These are phyloP conservation scores for Pelodytes ibericus DNA, from an alignment of 2,797 vertebrate species.

Conservation along the genomic window DNA sequence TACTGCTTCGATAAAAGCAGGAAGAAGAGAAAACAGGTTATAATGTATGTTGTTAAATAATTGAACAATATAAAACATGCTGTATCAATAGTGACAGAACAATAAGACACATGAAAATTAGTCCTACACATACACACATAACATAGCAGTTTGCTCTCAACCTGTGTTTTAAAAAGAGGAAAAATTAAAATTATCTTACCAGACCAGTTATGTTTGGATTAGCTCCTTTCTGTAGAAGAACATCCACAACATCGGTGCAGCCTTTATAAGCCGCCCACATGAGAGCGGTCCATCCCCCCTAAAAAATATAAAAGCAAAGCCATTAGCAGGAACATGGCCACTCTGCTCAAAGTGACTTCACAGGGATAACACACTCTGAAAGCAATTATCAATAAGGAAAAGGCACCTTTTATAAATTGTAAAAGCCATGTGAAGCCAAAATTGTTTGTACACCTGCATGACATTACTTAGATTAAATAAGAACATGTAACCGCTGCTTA, in stretches of 20 bases:
- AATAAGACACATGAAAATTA: too few relatives aligned
- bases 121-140: too few relatives aligned
- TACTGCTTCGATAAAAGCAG: slow-evolving; percentile 83
- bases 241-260: slow-evolving; percentile 77
- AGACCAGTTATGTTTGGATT: slow-evolving; percentile 94
- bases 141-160: too few relatives aligned
- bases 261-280: slow-evolving; percentile 97
- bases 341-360: not conserved
- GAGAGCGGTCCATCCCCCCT: slow-evolving; percentile 98
- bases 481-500: too few relatives aligned
- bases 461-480: too few relatives aligned
- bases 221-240: slow-evolving; percentile 86
- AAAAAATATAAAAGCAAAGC: slow-evolving; percentile 30
- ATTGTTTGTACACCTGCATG: too few relatives aligned
- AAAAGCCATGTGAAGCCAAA: too few relatives aligned
- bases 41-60: not conserved
- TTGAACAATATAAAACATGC: not conserved
- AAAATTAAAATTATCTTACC: slow-evolving; percentile 72
- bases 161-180: not conserved
- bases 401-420: too few relatives aligned
- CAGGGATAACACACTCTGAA: too few relatives aligned
- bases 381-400: too few relatives aligned
- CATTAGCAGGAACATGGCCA: not conserved
- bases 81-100: too few relatives aligned
- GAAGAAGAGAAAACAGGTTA: not conserved